Evolutionary conservation across 2,113 vertebrate species (phyloP), one percentile per base, ranked within the genome.

Genomic region (Scartelaos histophorus): DNA sequence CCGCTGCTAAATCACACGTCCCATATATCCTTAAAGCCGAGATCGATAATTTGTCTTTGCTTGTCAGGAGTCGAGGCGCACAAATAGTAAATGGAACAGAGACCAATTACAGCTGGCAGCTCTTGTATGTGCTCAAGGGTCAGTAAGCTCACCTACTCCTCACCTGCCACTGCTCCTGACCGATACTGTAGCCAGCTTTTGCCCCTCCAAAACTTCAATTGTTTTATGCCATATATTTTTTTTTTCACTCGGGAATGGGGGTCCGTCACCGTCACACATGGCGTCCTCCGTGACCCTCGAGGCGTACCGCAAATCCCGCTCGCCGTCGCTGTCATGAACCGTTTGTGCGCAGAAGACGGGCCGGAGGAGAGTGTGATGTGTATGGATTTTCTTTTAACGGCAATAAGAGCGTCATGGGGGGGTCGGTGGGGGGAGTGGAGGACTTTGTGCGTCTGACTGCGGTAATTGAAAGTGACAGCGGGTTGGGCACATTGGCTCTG

Each of bases 391-490:
- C 86, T 87, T 91, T 90, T 88, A 87, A 87, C 85, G 60, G 78
- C 88, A 86, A 90, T 90, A 88, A 85, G 81, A 77, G 78, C 86
- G 78, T 85, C 83, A 62, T 83, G 73, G 82, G 66, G 66, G 77
- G 38, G 38, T 38, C 1, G 38, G 38, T 38, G 85, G 73, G 82
- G 66, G 66, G 49, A n/a, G 77, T 81, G 78, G 79, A 82, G 81
- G 88, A 92, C 90, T 86, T 80, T 80, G 75, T 81, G 78, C 83
- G 81, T 71, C 77, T 87, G 85, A 85, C 83, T 43, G 89, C 43
- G 71, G 91, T 94, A 93, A 93, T 92, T 93, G 92, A 92, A 94
- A 90, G 64, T 85, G 90, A 93, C 91, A 93, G 88, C 73, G 19
- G 83, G 88, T 86, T 89, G 90, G 90, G 79, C 88, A 90, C 86